Conservation (phyloP, 2,797 vertebrate species). For the Harpagifer antarcticus region DNA sequence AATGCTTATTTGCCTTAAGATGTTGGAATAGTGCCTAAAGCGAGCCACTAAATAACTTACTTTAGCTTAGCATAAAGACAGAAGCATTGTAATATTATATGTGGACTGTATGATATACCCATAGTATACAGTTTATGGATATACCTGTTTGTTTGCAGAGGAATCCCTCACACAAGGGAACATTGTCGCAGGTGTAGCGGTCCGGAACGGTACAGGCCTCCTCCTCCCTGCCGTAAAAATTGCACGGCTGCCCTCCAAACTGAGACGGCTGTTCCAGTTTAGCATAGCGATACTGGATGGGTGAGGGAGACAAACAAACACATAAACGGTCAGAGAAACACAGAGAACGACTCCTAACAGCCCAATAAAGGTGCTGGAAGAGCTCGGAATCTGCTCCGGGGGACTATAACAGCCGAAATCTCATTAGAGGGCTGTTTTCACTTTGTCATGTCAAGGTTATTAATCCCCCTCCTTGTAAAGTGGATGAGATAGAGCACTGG, state of each 20-base stretch:
- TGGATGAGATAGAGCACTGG: slow-evolving; percentile 59
- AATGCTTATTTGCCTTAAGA: not conserved
- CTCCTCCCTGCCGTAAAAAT: slow-evolving; percentile 83
- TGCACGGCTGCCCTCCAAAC: slow-evolving; percentile 89
- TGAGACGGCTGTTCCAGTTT: slow-evolving; percentile 88
- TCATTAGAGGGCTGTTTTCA: slow-evolving; percentile 71
- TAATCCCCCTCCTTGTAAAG: slow-evolving; percentile 66
- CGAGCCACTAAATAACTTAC: not conserved
- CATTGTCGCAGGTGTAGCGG: slow-evolving; percentile 83
- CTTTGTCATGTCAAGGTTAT: slow-evolving; percentile 77
- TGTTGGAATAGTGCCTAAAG: not conserved
- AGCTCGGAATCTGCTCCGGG: slow-evolving; percentile 45
- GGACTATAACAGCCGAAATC: slow-evolving; percentile 63
- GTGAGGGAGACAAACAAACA: slow-evolving; percentile 45
- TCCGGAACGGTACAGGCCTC: slow-evolving; percentile 84
- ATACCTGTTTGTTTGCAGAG: slow-evolving; percentile 90
- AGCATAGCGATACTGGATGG: slow-evolving; percentile 87
- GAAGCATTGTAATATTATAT: no score
- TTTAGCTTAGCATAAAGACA: slow-evolving; percentile 4
- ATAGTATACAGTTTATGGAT: not conserved
- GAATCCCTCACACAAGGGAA: slow-evolving; percentile 90
- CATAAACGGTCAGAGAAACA: slow-evolving; percentile 40
- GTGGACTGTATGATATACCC: no score
- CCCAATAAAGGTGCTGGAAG: slow-evolving; percentile 39
- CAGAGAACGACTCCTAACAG: slow-evolving; percentile 18